Conservation (phyloP, 2,797 vertebrate genomes). For the Sebastes paucispinis region DNA sequence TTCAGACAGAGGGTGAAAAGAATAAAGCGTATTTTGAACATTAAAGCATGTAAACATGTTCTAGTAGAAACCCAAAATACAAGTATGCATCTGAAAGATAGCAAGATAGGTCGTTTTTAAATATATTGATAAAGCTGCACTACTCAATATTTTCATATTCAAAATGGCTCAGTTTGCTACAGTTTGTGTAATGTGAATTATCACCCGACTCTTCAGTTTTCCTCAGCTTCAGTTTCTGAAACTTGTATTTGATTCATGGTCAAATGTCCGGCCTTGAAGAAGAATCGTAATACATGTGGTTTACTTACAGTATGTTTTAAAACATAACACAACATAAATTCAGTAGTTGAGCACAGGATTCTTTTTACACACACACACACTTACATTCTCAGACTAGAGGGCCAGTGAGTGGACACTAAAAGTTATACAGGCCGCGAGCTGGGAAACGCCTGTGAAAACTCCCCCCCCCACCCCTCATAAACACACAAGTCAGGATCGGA, state of each 20-base stretch:
- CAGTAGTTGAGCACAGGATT: not conserved
- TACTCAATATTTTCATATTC: not conserved
- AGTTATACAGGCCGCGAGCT: conserved; percentile 44
- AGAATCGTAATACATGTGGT: not conserved
- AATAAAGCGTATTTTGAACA: no score
- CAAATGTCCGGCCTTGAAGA: not conserved
- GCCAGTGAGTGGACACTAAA: conserved; percentile 50
- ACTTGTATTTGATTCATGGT: not conserved
- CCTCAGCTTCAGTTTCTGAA: not conserved
- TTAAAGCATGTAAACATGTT: no score
- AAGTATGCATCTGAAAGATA: no score
- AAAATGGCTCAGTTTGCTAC: not conserved
- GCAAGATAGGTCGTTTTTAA: no score
- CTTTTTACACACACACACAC: not conserved
- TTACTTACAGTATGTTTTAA: not conserved
- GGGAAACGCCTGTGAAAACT: conserved; percentile 70
- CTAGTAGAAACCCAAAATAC: no score
- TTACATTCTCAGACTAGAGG: not conserved
- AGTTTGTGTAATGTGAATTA: not conserved
- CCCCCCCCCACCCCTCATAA: conserved; percentile 47
- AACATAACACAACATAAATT: not conserved
- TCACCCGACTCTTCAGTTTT: not conserved
- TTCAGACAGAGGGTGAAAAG: no score
- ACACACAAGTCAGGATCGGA: conserved; percentile 63
- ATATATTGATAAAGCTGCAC: not conserved